A percentile compares a stretch with the other conserved stretches of the same genome.
phyloP scores from a whole-genome alignment of 2,888 invertebrate species.

The Tenthredo livida region DNA sequence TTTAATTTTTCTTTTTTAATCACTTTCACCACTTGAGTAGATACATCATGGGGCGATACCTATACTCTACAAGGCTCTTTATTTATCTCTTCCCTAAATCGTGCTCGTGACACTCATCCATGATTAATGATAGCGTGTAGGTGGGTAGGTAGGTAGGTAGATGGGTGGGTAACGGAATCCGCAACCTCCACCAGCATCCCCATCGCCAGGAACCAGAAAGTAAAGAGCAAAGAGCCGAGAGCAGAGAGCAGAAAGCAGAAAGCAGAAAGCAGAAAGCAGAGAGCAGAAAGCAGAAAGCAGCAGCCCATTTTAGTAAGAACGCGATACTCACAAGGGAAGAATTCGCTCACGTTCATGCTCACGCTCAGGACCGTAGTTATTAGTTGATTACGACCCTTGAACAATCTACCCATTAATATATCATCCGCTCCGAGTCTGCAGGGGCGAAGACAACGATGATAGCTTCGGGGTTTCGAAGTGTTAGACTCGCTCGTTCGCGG shows the following conservation, averaged over 20 bases:
- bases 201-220: neutral
- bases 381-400: conserved; percentile 54
- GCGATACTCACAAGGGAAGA: neutral
- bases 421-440: conserved; percentile 9
- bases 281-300: neutral
- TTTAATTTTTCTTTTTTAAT: neutral
- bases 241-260: no score
- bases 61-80: neutral
- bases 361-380: conserved; percentile 35
- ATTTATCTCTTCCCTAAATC: conserved; percentile 45
- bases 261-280: no score
- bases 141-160: neutral
- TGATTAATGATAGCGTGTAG: conserved; percentile 34
- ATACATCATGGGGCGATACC: neutral
- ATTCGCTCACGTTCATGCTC: neutral
- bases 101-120: conserved; percentile 41
- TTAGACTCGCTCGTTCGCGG: neutral
- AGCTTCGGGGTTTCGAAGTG: neutral
- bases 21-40: neutral
- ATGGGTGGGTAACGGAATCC: neutral
- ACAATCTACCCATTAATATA: conserved; percentile 53
- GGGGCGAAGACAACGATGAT: conserved; percentile 7
- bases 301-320: neutral
- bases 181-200: neutral
- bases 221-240: neutral